Conservation (phyloP, 2,888 invertebrate species). For the Blastobasis adustella region DNA sequence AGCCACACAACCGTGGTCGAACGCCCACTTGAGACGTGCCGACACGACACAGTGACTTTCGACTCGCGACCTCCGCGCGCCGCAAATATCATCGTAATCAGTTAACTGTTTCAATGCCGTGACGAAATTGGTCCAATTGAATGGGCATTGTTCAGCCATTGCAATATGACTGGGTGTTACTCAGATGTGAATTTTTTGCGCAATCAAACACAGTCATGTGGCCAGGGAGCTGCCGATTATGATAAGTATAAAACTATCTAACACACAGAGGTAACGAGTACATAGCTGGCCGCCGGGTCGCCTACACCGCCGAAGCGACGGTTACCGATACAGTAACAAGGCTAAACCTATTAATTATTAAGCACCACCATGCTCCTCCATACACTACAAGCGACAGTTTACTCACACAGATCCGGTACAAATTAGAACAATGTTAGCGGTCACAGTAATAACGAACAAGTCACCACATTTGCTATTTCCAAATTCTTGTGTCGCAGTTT, state of each 20-base stretch:
- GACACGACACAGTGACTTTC: no score
- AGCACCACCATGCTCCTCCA: conserved; percentile 64
- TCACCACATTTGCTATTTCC: neutral
- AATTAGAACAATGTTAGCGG: conserved; percentile 38
- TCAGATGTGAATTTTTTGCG: neutral
- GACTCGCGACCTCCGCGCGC: no score
- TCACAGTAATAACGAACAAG: conserved; percentile 15
- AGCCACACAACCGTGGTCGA: conserved; percentile 24
- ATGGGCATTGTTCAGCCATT: no score
- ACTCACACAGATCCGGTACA: conserved; percentile 63
- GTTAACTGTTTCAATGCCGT: no score
- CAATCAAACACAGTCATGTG: conserved; percentile 38
- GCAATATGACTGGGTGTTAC: no score
- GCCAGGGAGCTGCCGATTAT: conserved; percentile 31
- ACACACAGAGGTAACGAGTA: conserved; percentile 50
- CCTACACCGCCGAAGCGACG: conserved; percentile 52
- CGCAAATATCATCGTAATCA: no score
- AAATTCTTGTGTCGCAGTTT: no score
- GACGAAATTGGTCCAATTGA: no score
- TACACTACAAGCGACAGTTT: conserved; percentile 67
- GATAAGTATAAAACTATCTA: conserved; percentile 48
- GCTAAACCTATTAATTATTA: conserved; percentile 41
- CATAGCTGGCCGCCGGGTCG: conserved; percentile 43
- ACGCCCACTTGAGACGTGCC: neutral
- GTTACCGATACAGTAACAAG: conserved; percentile 44